Evolutionary conservation across 2,113 vertebrate species (phyloP), one percentile per base, ranked within the genome.

Genomic region (Lepus europaeus): DNA sequence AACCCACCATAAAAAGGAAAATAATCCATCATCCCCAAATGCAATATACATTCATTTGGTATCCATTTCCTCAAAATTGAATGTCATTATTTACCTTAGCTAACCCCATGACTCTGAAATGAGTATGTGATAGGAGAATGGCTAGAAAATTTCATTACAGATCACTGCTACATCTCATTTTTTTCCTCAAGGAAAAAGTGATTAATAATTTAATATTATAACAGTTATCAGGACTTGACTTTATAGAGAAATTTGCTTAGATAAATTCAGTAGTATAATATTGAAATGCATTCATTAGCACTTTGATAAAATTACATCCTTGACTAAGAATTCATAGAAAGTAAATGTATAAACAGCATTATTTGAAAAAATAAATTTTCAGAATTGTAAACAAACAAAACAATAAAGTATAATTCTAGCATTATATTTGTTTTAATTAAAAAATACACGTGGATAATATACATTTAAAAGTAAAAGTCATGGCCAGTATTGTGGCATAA

Each of bases 301-400:
- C 1, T 74, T 74, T 87, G 61, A 89, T 31, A 89, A 66, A 77
- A 31, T 10, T 59, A 31, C 74, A 56, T 73, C 12, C 61, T 25
- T 94, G 86, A 86, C 45, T 83, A 66, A 4, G n/a, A 83, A 93
- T 77, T 72, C 53, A 17, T 94, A 74, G 33, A 93, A 77, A 89
- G 49, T 22, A n/a, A 90, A 86, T 27, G 9, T 64, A 64, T 53
- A 68, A 87, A 78, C 27, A 51, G 14, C 29, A 84, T 5, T 22
- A 82, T 39, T 68, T 61, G 39, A 25, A 9, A 69, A 83, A 9
- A 8, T 69, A 6, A 72, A 22, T 13, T 77, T 45, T 66, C 72
- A 83, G 9, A 68, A 76, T 20, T 51, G 2, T 68, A 84, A 61
- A 64, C 69, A 45, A 77, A 76, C 6, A 68, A 91, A 72, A 49